These are phyloP conservation scores for Xanthia icteritia DNA, from an alignment of 2,888 invertebrate genomes.

Conservation along the genomic window DNA sequence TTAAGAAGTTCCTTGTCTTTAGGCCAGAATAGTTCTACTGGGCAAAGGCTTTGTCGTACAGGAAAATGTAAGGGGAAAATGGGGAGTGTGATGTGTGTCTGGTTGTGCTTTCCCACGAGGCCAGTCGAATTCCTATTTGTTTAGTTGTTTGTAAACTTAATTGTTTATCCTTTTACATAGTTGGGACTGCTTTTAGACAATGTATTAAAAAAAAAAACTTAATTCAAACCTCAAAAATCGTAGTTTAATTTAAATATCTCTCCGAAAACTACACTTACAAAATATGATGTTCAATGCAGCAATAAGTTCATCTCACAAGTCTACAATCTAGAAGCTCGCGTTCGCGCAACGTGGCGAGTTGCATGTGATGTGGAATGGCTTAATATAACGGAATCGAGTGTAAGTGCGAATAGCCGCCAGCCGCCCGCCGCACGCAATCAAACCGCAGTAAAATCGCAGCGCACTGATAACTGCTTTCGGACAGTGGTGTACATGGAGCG, in stretches of 20 bases:
- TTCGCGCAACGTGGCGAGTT: slow-evolving; percentile 49
- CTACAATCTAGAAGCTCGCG: slow-evolving; percentile 44
- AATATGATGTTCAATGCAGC: slow-evolving; percentile 32
- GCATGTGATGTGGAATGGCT: slow-evolving; percentile 67
- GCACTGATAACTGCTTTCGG: slow-evolving; percentile 75
- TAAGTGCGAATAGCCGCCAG: slow-evolving; percentile 64
- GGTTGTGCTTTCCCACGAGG: neutral
- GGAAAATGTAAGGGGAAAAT: neutral
- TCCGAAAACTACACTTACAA: neutral
- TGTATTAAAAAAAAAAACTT: neutral
- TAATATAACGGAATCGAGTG: slow-evolving; percentile 81
- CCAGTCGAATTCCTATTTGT: neutral
- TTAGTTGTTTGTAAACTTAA: neutral
- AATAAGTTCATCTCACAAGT: slow-evolving; percentile 51
- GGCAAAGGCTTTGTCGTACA: neutral
- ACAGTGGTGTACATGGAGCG: slow-evolving; percentile 63
- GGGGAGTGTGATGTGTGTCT: no score
- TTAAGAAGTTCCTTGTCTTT: neutral
- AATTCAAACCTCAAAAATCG: neutral
- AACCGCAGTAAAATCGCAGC: slow-evolving; percentile 81
- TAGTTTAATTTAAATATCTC: neutral
- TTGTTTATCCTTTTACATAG: neutral
- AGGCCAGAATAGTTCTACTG: no score
- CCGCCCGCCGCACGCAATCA: slow-evolving; percentile 79
- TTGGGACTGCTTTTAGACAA: neutral